A percentile compares a stretch with the other conserved stretches of the same genome.
phyloP scores from a whole-genome alignment of 2,113 vertebrate species.

The Taurulus bubalis region DNA sequence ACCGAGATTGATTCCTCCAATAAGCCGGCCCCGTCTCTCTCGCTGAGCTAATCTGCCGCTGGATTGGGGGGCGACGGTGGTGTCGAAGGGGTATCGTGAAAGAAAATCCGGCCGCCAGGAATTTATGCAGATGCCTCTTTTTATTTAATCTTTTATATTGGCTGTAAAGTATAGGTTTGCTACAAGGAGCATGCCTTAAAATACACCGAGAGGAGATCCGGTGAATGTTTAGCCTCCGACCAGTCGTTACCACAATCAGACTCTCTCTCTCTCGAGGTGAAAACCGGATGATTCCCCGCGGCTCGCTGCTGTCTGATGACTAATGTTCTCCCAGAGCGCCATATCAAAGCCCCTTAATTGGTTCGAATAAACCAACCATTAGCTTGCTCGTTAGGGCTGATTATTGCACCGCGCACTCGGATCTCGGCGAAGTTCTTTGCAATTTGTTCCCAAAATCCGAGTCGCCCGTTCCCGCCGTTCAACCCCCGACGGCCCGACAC shows the following conservation, averaged over 20 bases:
- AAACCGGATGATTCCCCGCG: constrained; percentile 72
- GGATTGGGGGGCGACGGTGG: constrained; percentile 1
- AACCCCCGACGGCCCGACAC: constrained; percentile 46
- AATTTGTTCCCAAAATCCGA: constrained; percentile 39
- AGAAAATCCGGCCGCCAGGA: neutral
- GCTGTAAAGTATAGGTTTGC: neutral
- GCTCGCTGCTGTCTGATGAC: constrained; percentile 69
- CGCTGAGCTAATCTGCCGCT: constrained; percentile 11
- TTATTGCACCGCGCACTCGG: constrained; percentile 42
- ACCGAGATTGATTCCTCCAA: constrained; percentile 43
- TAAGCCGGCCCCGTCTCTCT: constrained; percentile 33
- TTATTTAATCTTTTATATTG: neutral
- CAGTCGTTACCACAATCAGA: constrained; percentile 78
- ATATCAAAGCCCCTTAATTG: constrained; percentile 59
- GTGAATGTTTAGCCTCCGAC: constrained; percentile 81
- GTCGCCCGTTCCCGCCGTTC: constrained; percentile 32
- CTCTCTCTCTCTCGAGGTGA: constrained; percentile 70
- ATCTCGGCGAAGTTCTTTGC: constrained; percentile 41
- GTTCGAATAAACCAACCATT: constrained; percentile 65
- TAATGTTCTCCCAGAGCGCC: constrained; percentile 55
- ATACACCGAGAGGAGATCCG: neutral
- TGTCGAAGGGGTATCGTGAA: neutral
- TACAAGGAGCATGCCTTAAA: neutral
- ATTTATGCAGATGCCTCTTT: neutral
- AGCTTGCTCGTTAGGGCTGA: constrained; percentile 58